phyloP scores from a whole-genome alignment of 2,113 vertebrate species.

The Cairina moschata region DNA sequence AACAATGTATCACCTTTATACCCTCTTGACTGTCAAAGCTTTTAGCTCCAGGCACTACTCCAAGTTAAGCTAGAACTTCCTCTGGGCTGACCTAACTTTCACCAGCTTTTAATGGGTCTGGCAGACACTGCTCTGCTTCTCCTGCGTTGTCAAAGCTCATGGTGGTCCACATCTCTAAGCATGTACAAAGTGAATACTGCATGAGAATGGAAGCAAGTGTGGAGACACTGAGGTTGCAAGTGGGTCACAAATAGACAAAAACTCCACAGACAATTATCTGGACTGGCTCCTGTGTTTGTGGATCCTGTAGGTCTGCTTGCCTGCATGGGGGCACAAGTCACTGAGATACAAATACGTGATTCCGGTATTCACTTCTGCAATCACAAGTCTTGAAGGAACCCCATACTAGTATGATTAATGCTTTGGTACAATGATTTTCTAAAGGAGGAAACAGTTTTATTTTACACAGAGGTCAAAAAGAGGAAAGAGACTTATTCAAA shows the following conservation, averaged over 20 bases:
- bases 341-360: neutral
- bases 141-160: neutral
- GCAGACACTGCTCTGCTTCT: neutral
- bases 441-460: neutral
- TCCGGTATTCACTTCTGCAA: neutral
- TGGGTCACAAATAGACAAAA: neutral
- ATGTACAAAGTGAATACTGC: neutral
- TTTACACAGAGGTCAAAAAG: neutral
- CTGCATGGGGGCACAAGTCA: neutral
- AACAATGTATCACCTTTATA: neutral
- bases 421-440: neutral
- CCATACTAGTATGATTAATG: neutral
- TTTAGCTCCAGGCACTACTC: neutral
- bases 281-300: neutral
- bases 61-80: neutral
- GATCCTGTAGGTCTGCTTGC: neutral
- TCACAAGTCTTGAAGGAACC: neutral
- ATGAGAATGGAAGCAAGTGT: rapidly evolving
- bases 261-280: rapidly evolving
- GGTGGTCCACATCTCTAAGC: neutral
- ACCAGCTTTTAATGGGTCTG: neutral
- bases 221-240: rapidly evolving
- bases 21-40: neutral
- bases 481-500: neutral
- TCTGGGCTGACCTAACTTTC: neutral